These are phyloP conservation scores for Artibeus lituratus DNA, from an alignment of 2,797 vertebrate species.

Conservation along the genomic window DNA sequence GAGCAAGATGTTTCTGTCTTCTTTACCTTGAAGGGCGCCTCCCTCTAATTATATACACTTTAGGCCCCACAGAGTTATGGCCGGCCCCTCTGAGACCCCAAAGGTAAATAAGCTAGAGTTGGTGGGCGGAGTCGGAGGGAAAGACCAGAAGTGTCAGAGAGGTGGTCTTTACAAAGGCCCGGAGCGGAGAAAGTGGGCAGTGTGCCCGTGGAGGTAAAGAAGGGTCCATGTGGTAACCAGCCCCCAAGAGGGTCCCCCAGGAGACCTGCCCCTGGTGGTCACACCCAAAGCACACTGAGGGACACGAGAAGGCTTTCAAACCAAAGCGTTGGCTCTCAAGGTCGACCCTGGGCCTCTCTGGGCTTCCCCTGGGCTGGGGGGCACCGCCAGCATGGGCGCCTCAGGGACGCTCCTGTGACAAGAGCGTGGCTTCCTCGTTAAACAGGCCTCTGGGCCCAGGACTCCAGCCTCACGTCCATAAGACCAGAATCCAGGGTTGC, in stretches of 20 bases:
- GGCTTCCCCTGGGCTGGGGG: neutral
- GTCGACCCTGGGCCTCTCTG: neutral
- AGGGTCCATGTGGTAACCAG: neutral
- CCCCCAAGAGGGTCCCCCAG: neutral
- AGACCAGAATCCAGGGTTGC: neutral
- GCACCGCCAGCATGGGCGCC: neutral
- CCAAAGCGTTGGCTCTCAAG: neutral
- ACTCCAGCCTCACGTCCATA: neutral
- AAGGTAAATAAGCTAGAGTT: neutral
- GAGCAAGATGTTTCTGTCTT: neutral
- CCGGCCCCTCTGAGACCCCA: too few species aligned
- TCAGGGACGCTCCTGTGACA: neutral
- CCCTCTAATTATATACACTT: too few species aligned
- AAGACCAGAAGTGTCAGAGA: neutral
- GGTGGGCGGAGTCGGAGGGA: neutral
- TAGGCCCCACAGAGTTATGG: neutral
- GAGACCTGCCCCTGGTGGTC: neutral
- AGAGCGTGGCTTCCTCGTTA: neutral
- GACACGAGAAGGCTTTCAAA: neutral
- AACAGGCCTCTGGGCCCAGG: neutral
- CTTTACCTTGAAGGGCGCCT: neutral
- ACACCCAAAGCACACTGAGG: neutral
- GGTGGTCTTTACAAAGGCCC: neutral
- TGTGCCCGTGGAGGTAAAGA: fast-evolving
- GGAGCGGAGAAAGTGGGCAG: neutral